Evolutionary conservation across 2,888 invertebrate species (phyloP), one percentile per base, ranked within the genome.

Genomic region (Nomada hirtipes): DNA sequence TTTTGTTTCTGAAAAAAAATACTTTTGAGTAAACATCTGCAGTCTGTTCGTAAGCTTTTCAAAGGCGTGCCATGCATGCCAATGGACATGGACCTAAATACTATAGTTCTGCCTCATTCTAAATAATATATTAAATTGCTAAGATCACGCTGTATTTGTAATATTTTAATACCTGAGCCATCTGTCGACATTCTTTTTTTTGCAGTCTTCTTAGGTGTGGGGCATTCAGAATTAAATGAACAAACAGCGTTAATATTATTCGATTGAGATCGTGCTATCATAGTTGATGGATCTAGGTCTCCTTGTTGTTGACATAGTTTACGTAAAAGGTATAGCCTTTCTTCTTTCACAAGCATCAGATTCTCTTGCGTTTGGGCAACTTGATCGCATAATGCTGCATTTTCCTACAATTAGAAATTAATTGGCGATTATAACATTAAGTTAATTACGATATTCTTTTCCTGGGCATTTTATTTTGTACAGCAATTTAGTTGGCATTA

Each of bases 331-430:
- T 96, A 98, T 86, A 97, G 96, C 82, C 98, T 95, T 93, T 98
- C 98, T 92, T 98, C 98, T 91, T 97, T 97, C 0, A 97, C 96
- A 71, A 97, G 95, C 42, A 96, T 94, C 67, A 98, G 96, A 92
- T 97, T 97, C 90, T 97, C 97, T 94, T 98, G 98, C 83, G 97
- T 96, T 93, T 96, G 96, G 0, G 97, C 96, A 20, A 98, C 97
- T 95, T 98, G 98, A 94, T 98, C 98, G 93, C 98, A 98, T 2
- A 98, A 93, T 7, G 97, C 97, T 71, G 97, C 96, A 94, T 97
- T 97, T 94, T 97, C 97, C 97, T 97, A 89, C 2, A 91, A 86
- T 76, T 65, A 36, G 11, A 82, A 75, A 52, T 57, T 68, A 36
- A 15, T 53, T 68, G 9, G 36, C 7, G n/a, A 55, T 26, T 36